phyloP scores from a whole-genome alignment of 2,888 invertebrate species.

The Macrosiphum euphorbiae region DNA sequence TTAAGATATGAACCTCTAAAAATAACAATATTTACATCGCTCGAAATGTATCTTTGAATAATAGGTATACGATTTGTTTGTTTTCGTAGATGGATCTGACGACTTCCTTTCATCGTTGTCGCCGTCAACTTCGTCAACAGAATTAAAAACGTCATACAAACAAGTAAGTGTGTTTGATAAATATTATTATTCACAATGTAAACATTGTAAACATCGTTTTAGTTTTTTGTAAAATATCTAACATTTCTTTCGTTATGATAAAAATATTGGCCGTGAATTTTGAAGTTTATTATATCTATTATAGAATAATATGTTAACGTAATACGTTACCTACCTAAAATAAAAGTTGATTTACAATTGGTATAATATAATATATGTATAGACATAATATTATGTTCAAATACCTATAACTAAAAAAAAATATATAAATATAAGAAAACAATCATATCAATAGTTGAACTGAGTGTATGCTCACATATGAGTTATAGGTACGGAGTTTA shows the following conservation, averaged over 20 bases:
- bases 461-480: not conserved
- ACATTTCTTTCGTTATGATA: not conserved
- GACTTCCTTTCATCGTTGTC: slow-evolving; percentile 55
- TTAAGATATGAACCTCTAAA: not conserved
- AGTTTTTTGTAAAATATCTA: not conserved
- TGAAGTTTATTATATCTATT: not conserved
- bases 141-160: slow-evolving; percentile 65
- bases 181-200: not conserved
- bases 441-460: not conserved
- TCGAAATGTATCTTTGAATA: not conserved
- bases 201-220: not conserved
- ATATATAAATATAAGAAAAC: not conserved
- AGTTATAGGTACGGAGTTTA: not conserved
- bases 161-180: slow-evolving; percentile 36
- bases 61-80: slow-evolving; percentile 18
- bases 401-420: not conserved
- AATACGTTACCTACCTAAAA: not conserved
- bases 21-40: not conserved
- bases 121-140: slow-evolving; percentile 66
- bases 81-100: slow-evolving; percentile 54
- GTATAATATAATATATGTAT: not conserved
- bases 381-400: not conserved
- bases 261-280: not conserved
- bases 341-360: not conserved
- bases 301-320: not conserved